Evolutionary conservation across 2,797 vertebrate species (phyloP).

Genomic region (Amphiprion clarkii): DNA sequence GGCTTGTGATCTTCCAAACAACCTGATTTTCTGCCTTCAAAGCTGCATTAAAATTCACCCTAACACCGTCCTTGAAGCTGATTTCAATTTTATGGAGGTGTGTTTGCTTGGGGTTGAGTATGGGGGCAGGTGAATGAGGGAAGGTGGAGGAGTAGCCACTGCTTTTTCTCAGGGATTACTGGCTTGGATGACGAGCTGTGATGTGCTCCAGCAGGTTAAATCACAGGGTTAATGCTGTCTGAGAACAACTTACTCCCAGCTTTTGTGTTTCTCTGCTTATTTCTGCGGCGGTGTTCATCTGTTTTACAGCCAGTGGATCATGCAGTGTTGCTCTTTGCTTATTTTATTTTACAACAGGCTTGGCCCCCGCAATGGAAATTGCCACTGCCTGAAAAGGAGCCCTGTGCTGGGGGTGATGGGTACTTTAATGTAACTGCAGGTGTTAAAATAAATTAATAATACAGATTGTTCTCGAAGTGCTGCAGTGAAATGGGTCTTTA

Average conservation of each 20-base stretch:
- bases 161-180: constrained; percentile 43
- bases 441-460: constrained; percentile 45
- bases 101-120: constrained; percentile 65
- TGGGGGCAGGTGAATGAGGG: constrained; percentile 56
- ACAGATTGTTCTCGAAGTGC: constrained; percentile 42
- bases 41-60: constrained; percentile 65
- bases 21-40: constrained; percentile 34
- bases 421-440: constrained; percentile 31
- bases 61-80: constrained; percentile 62
- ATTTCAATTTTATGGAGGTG: constrained; percentile 66
- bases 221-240: constrained; percentile 42
- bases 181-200: constrained; percentile 39
- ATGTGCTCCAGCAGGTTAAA: constrained; percentile 51
- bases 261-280: constrained; percentile 19
- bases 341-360: constrained; percentile 25
- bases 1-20: constrained; percentile 42
- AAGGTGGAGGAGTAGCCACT: constrained; percentile 26
- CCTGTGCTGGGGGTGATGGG: neutral
- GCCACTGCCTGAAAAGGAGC: constrained; percentile 21
- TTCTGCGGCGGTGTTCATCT: constrained; percentile 4
- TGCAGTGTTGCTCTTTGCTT: constrained; percentile 4
- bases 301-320: constrained; percentile 8
- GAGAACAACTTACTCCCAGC: constrained; percentile 18
- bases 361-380: constrained; percentile 1
- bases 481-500: constrained; percentile 60